A percentile compares a stretch with the other conserved stretches of the same genome.
Evolutionary conservation across 2,888 invertebrate genomes (phyloP).

Genomic region (Hirtodrosophila cameraria): DNA sequence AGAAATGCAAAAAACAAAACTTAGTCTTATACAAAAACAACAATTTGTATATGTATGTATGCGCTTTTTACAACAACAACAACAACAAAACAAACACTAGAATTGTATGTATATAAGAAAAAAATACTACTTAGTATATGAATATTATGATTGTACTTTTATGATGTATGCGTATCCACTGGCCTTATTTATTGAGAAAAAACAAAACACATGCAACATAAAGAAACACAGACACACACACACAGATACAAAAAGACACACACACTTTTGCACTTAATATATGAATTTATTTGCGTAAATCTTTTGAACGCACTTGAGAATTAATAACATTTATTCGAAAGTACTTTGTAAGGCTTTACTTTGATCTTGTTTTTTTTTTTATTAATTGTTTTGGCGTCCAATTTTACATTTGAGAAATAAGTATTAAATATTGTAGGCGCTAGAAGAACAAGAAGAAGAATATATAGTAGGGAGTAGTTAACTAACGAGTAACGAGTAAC

Average conservation of each 20-base stretch:
- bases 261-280: constrained; percentile 41
- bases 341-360: constrained; percentile 55
- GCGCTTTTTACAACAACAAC: constrained; percentile 39
- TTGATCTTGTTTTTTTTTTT: constrained; percentile 60
- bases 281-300: constrained; percentile 53
- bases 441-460: constrained; percentile 13
- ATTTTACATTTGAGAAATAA: constrained; percentile 68
- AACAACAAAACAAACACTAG: constrained; percentile 32
- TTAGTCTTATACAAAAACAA: constrained; percentile 39
- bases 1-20: constrained; percentile 33
- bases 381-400: constrained; percentile 74
- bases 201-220: constrained; percentile 35
- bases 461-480: constrained; percentile 21
- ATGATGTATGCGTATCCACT: constrained; percentile 82
- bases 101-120: constrained; percentile 47
- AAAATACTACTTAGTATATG: constrained; percentile 46
- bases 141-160: constrained; percentile 74
- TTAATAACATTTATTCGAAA: constrained; percentile 48
- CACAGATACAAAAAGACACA: constrained; percentile 7
- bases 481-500: constrained; percentile 25
- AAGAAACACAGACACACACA: constrained; percentile 15
- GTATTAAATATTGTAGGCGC: constrained; percentile 38
- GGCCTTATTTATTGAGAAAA: constrained; percentile 81
- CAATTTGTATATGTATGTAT: background rate
- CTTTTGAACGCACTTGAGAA: constrained; percentile 60